Evolutionary conservation across 2,888 invertebrate genomes (phyloP).

Genomic region (Elysia crispata): DNA sequence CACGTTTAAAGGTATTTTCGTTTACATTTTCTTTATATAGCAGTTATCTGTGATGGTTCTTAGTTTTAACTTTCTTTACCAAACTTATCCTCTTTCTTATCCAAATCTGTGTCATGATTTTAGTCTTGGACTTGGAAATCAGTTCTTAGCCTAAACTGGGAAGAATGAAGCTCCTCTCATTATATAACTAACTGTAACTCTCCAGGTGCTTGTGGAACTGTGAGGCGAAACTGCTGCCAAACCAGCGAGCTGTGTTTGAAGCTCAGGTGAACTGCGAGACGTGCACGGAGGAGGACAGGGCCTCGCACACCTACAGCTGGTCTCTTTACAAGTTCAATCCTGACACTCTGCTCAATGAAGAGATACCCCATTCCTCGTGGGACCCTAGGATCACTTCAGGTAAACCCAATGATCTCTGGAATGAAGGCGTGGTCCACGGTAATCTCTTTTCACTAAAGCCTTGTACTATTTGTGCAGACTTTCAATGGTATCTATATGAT

Average conservation of each 20-base stretch:
- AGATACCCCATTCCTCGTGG: conserved; percentile 10
- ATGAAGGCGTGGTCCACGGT: too few relatives aligned
- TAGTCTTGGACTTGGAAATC: too few relatives aligned
- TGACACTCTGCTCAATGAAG: not conserved
- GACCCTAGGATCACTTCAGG: conserved; percentile 26
- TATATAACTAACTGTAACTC: too few relatives aligned
- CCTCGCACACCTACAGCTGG: conserved; percentile 17
- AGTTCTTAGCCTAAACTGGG: too few relatives aligned
- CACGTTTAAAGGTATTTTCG: not conserved
- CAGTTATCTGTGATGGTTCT: too few relatives aligned
- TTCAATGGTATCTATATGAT: not conserved
- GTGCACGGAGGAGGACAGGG: conserved; percentile 18
- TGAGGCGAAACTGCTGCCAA: conserved; percentile 17
- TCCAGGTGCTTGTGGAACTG: conserved; percentile 37
- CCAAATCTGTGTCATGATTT: too few relatives aligned
- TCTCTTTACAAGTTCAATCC: not conserved
- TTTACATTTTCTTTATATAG: not conserved
- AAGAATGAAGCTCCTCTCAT: too few relatives aligned
- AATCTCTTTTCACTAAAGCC: not conserved
- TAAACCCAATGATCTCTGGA: too few relatives aligned
- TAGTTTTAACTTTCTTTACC: too few relatives aligned
- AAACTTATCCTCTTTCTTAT: too few relatives aligned
- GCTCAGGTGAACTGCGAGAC: not conserved
- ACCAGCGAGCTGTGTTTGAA: conserved; percentile 20
- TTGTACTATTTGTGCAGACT: not conserved